Evolutionary conservation across 2,113 vertebrate species (phyloP).

Genomic region (Alces alces): DNA sequence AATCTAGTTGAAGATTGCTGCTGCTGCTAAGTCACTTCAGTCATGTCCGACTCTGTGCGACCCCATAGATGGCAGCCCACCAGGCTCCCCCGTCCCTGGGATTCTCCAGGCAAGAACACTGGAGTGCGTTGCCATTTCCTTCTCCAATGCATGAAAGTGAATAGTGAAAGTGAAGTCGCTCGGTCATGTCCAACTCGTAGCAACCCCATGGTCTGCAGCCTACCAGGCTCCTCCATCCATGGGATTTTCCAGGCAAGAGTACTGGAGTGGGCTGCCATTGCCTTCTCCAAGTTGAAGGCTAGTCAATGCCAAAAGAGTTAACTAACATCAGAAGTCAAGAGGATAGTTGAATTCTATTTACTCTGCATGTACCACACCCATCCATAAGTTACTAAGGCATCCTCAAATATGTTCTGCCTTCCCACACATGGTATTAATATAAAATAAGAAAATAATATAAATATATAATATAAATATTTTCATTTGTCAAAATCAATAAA

Average conservation of each 20-base stretch:
- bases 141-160: no score
- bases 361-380: background rate
- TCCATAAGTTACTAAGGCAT: background rate
- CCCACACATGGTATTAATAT: background rate
- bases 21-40: no score
- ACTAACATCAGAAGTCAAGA: background rate
- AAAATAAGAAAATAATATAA: background rate
- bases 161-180: no score
- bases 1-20: background rate
- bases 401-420: background rate
- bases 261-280: no score
- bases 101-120: no score
- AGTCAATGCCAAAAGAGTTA: background rate
- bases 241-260: no score
- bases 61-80: no score
- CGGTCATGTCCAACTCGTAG: no score
- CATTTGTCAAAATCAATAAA: background rate
- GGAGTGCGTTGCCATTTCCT: no score
- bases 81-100: no score
- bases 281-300: background rate
- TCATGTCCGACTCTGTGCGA: rapidly evolving
- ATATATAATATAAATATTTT: background rate
- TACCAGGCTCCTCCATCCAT: no score
- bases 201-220: no score
- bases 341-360: background rate